Evolutionary conservation across 2,113 vertebrate genomes (phyloP).

Genomic region (Cisticola juncidis): DNA sequence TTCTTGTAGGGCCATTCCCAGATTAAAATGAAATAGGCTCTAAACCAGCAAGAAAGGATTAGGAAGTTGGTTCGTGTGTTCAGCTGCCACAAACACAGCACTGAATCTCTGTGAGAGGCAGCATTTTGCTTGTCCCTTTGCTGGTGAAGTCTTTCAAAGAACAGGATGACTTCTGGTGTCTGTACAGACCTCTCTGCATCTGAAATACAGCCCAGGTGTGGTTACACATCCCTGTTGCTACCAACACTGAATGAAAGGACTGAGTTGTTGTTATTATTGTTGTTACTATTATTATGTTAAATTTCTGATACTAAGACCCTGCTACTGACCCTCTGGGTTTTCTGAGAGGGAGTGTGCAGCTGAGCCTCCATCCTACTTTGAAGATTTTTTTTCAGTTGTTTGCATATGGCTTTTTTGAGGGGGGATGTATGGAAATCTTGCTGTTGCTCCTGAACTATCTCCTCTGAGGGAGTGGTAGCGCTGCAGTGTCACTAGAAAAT

Average conservation of each 20-base stretch:
- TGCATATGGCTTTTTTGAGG: background rate
- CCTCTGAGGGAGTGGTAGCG: background rate
- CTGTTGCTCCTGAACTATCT: background rate
- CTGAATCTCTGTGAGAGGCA: background rate
- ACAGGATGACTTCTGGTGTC: background rate
- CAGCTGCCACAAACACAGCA: background rate
- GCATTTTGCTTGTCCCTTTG: background rate
- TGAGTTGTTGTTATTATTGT: background rate
- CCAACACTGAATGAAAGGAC: background rate
- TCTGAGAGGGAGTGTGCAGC: background rate
- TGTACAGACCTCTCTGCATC: background rate
- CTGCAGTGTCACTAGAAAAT: slow-evolving; percentile 53
- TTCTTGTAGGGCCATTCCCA: background rate
- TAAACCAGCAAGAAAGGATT: background rate
- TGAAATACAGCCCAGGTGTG: background rate
- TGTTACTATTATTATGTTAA: background rate
- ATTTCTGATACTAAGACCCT: background rate
- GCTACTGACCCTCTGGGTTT: background rate
- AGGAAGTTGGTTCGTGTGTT: background rate
- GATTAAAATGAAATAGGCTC: background rate
- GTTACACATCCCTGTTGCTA: background rate
- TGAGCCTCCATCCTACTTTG: background rate
- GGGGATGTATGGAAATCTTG: background rate
- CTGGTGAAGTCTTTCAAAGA: background rate
- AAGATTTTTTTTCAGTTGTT: background rate